Evolutionary conservation across 2,797 vertebrate species (phyloP).

Genomic region (Danionella dracula): DNA sequence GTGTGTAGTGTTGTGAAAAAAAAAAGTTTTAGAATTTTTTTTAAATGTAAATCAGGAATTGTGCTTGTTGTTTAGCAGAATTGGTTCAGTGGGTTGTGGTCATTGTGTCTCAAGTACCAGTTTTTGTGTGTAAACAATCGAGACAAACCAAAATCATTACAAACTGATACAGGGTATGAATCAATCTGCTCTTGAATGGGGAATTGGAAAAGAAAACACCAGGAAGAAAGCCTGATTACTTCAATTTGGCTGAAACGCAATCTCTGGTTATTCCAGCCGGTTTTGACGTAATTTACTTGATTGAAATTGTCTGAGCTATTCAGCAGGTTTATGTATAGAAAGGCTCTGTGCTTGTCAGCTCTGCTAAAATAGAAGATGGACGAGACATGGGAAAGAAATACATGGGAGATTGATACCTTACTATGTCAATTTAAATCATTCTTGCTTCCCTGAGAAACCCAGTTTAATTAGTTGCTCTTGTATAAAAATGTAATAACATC

Average conservation of each 20-base stretch:
- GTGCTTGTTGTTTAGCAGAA: no score
- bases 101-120: no score
- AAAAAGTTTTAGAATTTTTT: no score
- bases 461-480: background rate
- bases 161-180: background rate
- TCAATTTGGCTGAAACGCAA: constrained; percentile 7
- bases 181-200: background rate
- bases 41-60: no score
- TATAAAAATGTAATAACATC: no score
- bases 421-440: background rate
- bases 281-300: constrained; percentile 11
- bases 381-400: background rate
- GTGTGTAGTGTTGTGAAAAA: no score
- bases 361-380: background rate
- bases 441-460: background rate
- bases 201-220: background rate
- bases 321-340: background rate
- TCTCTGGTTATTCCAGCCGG: constrained; percentile 2
- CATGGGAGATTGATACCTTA: background rate
- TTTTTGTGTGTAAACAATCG: no score
- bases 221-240: background rate
- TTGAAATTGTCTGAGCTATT: background rate
- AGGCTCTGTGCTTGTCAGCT: background rate
- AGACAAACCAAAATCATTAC: background rate
- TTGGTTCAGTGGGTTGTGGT: no score